Evolutionary conservation across 1,140 invertebrate species (phyloP).

Genomic region (Thaumetopoea pityocampa): DNA sequence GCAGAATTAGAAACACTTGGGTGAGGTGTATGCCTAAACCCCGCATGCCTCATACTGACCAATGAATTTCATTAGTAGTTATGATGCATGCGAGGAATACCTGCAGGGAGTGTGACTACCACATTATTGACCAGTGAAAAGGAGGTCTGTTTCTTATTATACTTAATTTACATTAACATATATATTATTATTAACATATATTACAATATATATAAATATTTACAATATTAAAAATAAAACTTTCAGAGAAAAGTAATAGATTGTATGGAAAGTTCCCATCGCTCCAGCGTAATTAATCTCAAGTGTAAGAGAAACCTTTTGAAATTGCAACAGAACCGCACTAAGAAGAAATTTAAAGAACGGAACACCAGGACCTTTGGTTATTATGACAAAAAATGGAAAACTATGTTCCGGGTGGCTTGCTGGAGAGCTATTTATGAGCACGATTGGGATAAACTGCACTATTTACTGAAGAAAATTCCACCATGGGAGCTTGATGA

Average conservation of each 20-base stretch:
- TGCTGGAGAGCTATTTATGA: conserved; percentile 47
- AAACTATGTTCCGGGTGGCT: conserved; percentile 29
- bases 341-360: conserved; percentile 21
- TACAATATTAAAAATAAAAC: conserved; percentile 5
- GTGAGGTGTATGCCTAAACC: too few relatives aligned
- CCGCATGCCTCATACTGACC: too few relatives aligned
- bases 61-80: too few relatives aligned
- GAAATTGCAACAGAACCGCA: conserved; percentile 9
- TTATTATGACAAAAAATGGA: conserved; percentile 8
- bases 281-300: conserved; percentile 1
- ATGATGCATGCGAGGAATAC: too few relatives aligned
- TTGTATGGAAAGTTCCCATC: conserved; percentile 24
- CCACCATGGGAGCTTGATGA: conserved; percentile 39
- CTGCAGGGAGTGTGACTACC: too few relatives aligned
- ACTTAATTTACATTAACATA: not conserved
- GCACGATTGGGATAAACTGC: conserved; percentile 52
- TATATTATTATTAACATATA: not conserved
- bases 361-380: not conserved
- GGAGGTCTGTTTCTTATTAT: too few relatives aligned
- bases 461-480: conserved; percentile 48
- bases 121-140: too few relatives aligned
- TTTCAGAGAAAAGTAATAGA: conserved; percentile 42
- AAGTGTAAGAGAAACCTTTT: conserved; percentile 8
- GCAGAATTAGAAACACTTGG: too few relatives aligned
- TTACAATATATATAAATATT: not conserved